phyloP scores from a whole-genome alignment of 2,888 invertebrate species.

The Abscondita cerata region DNA sequence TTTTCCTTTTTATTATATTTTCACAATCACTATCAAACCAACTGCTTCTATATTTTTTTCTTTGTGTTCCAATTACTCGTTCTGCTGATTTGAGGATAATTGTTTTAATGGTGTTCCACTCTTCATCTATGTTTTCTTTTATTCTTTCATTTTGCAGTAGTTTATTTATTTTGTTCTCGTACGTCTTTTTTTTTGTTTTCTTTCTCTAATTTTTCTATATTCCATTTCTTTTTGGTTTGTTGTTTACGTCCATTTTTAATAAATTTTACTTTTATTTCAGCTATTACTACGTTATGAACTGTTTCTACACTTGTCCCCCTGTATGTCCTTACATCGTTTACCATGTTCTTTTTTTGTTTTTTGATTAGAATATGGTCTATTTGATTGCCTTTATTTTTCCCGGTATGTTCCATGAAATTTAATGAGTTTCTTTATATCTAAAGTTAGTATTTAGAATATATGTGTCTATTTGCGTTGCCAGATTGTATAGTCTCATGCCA shows the following conservation, averaged over 20 bases:
- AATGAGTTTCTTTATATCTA: background rate
- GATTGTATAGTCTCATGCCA: background rate
- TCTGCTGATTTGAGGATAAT: background rate
- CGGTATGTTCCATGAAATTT: too few relatives aligned
- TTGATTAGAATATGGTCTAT: slow-evolving; percentile 1
- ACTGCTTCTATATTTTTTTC: background rate
- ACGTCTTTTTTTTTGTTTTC: background rate
- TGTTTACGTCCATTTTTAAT: too few relatives aligned
- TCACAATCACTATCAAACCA: background rate
- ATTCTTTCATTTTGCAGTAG: background rate
- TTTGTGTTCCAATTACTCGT: background rate
- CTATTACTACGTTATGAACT: background rate
- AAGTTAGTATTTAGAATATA: background rate
- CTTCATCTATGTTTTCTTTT: background rate
- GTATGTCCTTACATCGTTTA: background rate
- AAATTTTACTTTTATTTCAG: background rate
- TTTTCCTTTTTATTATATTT: background rate
- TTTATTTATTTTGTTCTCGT: background rate
- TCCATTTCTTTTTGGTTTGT: too few relatives aligned
- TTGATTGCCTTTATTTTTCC: background rate
- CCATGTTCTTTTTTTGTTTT: background rate
- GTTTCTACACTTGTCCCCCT: background rate
- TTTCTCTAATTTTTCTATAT: too few relatives aligned
- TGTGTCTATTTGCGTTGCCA: background rate
- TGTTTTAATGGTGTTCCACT: background rate